phyloP scores from a whole-genome alignment of 1,140 invertebrate species.

The Microvelia longipes region DNA sequence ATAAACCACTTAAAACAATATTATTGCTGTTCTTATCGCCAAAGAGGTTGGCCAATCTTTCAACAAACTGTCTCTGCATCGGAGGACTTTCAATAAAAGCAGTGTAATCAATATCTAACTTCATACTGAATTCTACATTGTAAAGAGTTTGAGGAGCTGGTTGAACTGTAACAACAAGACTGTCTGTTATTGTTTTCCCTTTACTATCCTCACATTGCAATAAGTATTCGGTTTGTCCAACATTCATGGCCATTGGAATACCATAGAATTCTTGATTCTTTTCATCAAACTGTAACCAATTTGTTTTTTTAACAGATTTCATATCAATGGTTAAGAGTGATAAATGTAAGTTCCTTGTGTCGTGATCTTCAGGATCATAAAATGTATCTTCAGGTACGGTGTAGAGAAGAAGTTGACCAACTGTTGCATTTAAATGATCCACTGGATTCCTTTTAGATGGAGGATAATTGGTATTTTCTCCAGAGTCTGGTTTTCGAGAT shows the following conservation, averaged over 20 bases:
- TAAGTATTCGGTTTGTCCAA: slow-evolving; percentile 57
- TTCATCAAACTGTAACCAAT: slow-evolving; percentile 78
- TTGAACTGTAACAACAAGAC: slow-evolving; percentile 57
- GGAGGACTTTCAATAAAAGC: slow-evolving; percentile 49
- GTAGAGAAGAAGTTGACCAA: slow-evolving; percentile 59
- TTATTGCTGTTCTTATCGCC: slow-evolving; percentile 53
- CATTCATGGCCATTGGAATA: slow-evolving; percentile 50
- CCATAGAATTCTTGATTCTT: slow-evolving; percentile 83
- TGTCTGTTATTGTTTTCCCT: slow-evolving; percentile 54
- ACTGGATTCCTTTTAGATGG: slow-evolving; percentile 68
- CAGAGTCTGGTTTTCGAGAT: slow-evolving; percentile 23
- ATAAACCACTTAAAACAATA: slow-evolving; percentile 43
- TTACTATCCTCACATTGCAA: slow-evolving; percentile 49
- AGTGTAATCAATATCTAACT: slow-evolving; percentile 49
- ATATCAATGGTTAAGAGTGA: slow-evolving; percentile 55
- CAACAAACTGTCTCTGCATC: slow-evolving; percentile 57
- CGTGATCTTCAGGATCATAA: slow-evolving; percentile 72
- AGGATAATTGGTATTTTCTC: slow-evolving; percentile 43
- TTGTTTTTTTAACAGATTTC: slow-evolving; percentile 42
- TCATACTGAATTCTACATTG: slow-evolving; percentile 61
- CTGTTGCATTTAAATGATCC: slow-evolving; percentile 61
- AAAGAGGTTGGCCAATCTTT: slow-evolving; percentile 58
- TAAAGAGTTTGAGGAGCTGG: slow-evolving; percentile 36
- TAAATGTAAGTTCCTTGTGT: slow-evolving; percentile 52
- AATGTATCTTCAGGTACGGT: slow-evolving; percentile 75